Evolutionary conservation across 2,113 vertebrate species (phyloP), one percentile per base, ranked within the genome.

Genomic region (Phylloscopus trochilus): DNA sequence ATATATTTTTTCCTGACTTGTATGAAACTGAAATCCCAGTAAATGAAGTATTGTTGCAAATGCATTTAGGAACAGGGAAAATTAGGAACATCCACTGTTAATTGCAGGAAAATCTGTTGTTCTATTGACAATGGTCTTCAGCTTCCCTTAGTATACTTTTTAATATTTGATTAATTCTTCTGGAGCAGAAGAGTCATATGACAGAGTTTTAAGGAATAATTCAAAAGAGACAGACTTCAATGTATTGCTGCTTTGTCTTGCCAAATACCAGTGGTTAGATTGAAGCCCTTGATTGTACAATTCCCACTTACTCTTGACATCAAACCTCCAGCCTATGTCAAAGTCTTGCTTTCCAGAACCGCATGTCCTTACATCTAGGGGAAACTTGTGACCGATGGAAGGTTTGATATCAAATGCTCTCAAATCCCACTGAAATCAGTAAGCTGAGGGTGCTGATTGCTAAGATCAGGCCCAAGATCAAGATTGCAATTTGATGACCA

Each of bases 351-450:
- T 76, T 91, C 39, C 35, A 93, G 67, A 91, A 63, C 59, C 39
- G 44, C 12, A 3, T 56, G 30, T 35, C 35, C 35, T 59, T 83
- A 39, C 7, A 30, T 92, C 43, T 74, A 66, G 27, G 52, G 63
- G 10, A 93, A 93, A 28, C 93, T 94, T 94, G 91, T 96, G 95
- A 97, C 93, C 52, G 91, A 83, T 76, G 63, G 55, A 73, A 82
- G 51, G 33, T 85, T 85, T 93, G 85, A 77, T 80, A 83, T 31
- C 68, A 66, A 90, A 80, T 70, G 59, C 35, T 77, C 79, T 94
- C 63, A 80, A 78, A 70, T 74, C 35, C 55, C 63, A 28, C 4
- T 75, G 39, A 92, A 92, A 89, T 89, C 51, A 60, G 70, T 58
- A 62, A 63, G 26, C 18, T 80, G 59, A 94, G 52, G 27, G 43